Conservation (phyloP, 2,888 invertebrate genomes). For the Ptilodon capucinus region DNA sequence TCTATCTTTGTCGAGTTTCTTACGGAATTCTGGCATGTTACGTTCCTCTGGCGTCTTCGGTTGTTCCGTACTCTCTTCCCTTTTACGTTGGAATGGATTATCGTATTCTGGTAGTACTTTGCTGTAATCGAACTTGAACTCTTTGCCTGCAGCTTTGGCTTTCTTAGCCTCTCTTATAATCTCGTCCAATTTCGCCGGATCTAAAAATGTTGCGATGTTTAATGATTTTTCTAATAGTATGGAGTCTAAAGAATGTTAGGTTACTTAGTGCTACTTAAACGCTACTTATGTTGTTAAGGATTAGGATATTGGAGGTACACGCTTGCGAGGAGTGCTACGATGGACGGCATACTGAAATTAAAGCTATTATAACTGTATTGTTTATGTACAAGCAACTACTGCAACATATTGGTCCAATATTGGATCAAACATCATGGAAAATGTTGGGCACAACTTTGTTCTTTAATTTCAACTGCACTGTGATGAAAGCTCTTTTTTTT, state of each 20-base stretch:
- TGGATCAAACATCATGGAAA: background rate
- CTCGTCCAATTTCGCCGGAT: conserved; percentile 68
- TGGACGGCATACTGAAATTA: background rate
- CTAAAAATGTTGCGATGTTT: conserved; percentile 42
- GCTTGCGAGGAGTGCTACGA: background rate
- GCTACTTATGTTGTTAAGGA: background rate
- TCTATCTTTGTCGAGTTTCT: conserved; percentile 16
- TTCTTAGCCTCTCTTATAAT: conserved; percentile 72
- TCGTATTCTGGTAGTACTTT: conserved; percentile 71
- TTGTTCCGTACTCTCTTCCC: conserved; percentile 35
- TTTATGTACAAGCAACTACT: background rate
- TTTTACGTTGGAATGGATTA: conserved; percentile 73
- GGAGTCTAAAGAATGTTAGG: background rate
- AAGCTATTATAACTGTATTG: background rate
- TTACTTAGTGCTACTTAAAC: conserved; percentile 1
- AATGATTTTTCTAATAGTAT: background rate
- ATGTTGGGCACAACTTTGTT: background rate
- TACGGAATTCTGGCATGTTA: conserved; percentile 13
- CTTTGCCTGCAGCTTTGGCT: conserved; percentile 65
- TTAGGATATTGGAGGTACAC: background rate
- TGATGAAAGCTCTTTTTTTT: too few species aligned
- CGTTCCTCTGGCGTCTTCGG: conserved; percentile 37
- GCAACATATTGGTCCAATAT: background rate
- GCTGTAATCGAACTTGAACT: conserved; percentile 72
- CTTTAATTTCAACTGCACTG: too few species aligned